These are phyloP conservation scores for Telmatochromis bifrenatus DNA, from an alignment of 2,113 vertebrate species.

Conservation along the genomic window DNA sequence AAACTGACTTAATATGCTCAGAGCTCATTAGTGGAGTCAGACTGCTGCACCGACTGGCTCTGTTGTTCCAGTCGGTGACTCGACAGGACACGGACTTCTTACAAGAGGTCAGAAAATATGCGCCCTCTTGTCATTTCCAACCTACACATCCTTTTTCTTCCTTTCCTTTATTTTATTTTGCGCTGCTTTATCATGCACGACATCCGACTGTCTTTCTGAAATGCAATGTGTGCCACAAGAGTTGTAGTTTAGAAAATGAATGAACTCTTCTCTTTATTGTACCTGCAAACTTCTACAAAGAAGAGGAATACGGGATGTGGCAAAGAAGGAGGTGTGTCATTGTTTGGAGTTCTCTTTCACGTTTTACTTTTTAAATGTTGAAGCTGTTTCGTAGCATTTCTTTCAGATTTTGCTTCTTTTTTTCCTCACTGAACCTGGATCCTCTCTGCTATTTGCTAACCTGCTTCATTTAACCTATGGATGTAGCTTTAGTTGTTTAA, in stretches of 20 bases:
- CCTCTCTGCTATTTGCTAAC: background rate
- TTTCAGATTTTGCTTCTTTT: background rate
- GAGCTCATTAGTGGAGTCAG: conserved; percentile 15
- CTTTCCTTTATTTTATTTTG: background rate
- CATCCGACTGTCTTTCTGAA: background rate
- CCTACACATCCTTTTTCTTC: background rate
- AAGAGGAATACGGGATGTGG: background rate
- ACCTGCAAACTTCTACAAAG: background rate
- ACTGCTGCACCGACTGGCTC: background rate
- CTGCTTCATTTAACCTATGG: background rate
- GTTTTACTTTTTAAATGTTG: background rate
- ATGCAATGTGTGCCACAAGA: background rate
- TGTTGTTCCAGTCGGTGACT: conserved; percentile 8
- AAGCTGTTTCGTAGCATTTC: background rate
- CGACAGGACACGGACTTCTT: background rate
- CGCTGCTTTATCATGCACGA: background rate
- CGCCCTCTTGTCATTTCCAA: background rate
- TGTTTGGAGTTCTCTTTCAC: background rate
- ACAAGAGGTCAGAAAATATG: conserved; percentile 4
- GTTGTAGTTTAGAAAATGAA: background rate
- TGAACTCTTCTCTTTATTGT: background rate
- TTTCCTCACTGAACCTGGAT: background rate
- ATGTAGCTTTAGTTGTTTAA: background rate
- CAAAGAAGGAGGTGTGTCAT: background rate
- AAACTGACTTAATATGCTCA: background rate